These are phyloP conservation scores for Zygothrica quintamaculata DNA, from an alignment of 2,888 invertebrate genomes.

Conservation along the genomic window DNA sequence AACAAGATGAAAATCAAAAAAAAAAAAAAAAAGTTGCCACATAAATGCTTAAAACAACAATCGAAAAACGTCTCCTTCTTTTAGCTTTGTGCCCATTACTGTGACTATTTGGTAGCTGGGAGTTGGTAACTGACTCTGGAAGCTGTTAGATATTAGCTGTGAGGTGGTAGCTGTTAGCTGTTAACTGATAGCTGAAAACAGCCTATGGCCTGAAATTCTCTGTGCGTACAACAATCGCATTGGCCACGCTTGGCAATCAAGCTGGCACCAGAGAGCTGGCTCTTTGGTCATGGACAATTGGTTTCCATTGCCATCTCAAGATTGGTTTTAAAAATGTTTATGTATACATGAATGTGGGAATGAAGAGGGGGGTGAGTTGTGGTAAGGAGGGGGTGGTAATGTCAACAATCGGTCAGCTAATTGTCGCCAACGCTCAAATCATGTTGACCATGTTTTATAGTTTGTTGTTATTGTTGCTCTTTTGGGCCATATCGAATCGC, in stretches of 20 bases:
- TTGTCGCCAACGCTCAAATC: conserved; percentile 53
- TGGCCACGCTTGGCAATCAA: conserved; percentile 67
- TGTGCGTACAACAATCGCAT: conserved; percentile 45
- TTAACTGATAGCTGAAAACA: neutral
- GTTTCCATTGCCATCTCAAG: conserved; percentile 29
- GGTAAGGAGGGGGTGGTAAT: neutral
- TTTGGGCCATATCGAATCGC: conserved; percentile 52
- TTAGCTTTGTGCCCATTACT: conserved; percentile 25
- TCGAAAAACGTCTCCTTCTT: conserved; percentile 36
- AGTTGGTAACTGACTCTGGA: conserved; percentile 1
- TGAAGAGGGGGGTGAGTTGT: neutral
- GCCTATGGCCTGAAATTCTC: conserved; percentile 1
- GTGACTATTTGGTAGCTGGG: conserved; percentile 22
- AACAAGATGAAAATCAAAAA: conserved; percentile 31
- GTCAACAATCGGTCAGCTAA: conserved; percentile 66
- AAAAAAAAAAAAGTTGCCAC: conserved; percentile 48
- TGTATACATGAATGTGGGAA: too few relatives aligned
- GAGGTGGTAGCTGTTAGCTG: conserved; percentile 2
- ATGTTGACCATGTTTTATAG: conserved; percentile 30
- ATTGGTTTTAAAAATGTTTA: too few relatives aligned
- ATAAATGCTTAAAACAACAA: conserved; percentile 44
- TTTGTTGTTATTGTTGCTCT: conserved; percentile 6
- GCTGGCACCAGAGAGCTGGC: conserved; percentile 10
- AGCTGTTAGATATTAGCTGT: too few relatives aligned
- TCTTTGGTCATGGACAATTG: conserved; percentile 62